Evolutionary conservation across 2,113 vertebrate genomes (phyloP).

Genomic region (Zosterops lateralis): DNA sequence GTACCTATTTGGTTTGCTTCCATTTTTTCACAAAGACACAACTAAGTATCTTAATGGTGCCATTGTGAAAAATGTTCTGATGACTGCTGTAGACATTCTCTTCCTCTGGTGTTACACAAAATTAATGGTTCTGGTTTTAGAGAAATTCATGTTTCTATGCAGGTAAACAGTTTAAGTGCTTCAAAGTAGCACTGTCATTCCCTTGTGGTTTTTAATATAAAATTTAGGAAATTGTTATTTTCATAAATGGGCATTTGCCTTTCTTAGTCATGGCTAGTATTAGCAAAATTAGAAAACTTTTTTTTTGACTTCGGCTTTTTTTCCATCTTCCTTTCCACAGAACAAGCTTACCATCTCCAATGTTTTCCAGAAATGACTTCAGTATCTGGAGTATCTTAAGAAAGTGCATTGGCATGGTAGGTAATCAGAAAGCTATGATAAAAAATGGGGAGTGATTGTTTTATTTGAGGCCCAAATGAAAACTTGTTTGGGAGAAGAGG

Average conservation of each 20-base stretch:
- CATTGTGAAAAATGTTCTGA: neutral
- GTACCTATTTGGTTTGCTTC: neutral
- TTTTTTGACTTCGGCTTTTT: neutral
- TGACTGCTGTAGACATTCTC: neutral
- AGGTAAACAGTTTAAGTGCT: neutral
- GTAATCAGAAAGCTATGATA: neutral
- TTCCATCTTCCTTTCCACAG: constrained; percentile 65
- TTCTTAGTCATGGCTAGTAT: neutral
- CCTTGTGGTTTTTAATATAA: neutral
- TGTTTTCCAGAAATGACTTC: constrained; percentile 97
- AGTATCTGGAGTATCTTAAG: constrained; percentile 98
- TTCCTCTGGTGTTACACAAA: neutral
- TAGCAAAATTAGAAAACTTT: neutral
- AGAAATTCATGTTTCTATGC: neutral
- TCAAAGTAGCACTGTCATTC: neutral
- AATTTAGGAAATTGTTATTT: neutral
- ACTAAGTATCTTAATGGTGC: neutral
- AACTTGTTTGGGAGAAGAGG: neutral
- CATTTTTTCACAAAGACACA: neutral
- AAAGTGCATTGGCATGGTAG: constrained; percentile 98
- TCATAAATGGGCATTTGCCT: neutral
- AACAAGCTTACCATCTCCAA: constrained; percentile 88
- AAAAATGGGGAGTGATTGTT: neutral
- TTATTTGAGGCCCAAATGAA: neutral
- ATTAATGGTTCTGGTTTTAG: neutral